Evolutionary conservation across 2,888 invertebrate genomes (phyloP).

Genomic region (Calameuta filiformis): DNA sequence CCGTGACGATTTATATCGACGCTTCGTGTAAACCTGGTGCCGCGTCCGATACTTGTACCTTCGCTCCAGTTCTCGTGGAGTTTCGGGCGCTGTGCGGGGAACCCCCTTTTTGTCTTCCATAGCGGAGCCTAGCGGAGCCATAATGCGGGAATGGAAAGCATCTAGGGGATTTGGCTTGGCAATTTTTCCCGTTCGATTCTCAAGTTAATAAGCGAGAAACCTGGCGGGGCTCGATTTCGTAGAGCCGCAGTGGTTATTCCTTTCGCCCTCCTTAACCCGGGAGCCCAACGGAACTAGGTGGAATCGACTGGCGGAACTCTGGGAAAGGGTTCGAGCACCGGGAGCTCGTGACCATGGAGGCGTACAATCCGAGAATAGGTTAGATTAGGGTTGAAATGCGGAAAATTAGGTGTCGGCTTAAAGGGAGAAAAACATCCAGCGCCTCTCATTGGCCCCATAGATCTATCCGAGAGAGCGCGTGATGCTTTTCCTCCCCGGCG

Average conservation of each 20-base stretch:
- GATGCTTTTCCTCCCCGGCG: constrained; percentile 14
- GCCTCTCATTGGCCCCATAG: constrained; percentile 40
- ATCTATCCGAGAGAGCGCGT: constrained; percentile 25
- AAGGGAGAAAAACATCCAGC: constrained; percentile 27
- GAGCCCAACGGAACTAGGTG: not conserved
- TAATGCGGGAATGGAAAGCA: constrained; percentile 31
- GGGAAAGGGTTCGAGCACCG: constrained; percentile 3
- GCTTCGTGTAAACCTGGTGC: constrained; percentile 21
- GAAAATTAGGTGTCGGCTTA: constrained; percentile 25
- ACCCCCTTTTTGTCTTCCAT: not conserved
- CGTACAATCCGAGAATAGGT: constrained; percentile 20
- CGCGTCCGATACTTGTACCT: not conserved
- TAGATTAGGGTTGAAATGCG: constrained; percentile 25
- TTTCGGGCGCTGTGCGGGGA: not conserved
- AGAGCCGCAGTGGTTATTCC: not conserved
- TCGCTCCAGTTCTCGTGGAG: not conserved
- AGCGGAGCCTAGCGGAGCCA: not conserved
- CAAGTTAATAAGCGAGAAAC: not conserved
- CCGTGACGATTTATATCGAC: constrained; percentile 58
- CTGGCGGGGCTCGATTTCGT: not conserved
- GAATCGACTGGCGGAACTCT: not conserved
- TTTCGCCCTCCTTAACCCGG: not conserved
- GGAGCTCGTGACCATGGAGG: not conserved
- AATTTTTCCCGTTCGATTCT: constrained; percentile 34
- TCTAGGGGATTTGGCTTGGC: constrained; percentile 25